phyloP scores from a whole-genome alignment of 2,113 vertebrate species.

The Petrocephalus zakoni region DNA sequence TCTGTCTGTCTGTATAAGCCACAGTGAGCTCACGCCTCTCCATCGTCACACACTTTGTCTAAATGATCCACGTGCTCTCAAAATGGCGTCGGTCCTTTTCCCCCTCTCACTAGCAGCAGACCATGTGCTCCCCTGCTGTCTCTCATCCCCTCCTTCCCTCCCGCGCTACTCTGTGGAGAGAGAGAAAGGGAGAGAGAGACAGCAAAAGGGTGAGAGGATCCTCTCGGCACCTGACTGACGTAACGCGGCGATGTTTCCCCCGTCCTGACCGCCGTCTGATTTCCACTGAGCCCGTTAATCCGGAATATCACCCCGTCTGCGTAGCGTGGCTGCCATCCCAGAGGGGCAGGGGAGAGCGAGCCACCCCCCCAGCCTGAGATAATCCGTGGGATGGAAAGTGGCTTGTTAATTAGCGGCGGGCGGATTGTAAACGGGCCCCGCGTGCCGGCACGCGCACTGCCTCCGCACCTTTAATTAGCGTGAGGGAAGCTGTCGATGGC shows the following conservation, averaged over 20 bases:
- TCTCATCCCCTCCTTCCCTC: background rate
- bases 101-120: background rate
- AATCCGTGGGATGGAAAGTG: constrained; percentile 32
- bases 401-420: constrained; percentile 13
- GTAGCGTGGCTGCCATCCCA: background rate
- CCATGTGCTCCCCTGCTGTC: background rate
- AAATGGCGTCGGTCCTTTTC: background rate
- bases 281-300: no score
- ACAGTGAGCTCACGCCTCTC: background rate
- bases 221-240: background rate
- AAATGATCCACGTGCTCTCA: background rate
- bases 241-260: background rate
- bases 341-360: background rate
- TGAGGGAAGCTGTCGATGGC: background rate
- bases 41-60: background rate
- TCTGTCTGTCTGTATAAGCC: background rate
- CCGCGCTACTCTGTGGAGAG: background rate
- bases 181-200: background rate
- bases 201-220: background rate
- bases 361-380: background rate
- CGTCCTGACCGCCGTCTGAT: background rate
- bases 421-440: background rate
- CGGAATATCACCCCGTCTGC: background rate
- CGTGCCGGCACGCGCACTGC: background rate
- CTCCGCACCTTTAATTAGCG: constrained; percentile 7